Base-by-base conservation (phyloP, 2,888 invertebrate genomes). In the Ephialtes manifestator region DNA sequence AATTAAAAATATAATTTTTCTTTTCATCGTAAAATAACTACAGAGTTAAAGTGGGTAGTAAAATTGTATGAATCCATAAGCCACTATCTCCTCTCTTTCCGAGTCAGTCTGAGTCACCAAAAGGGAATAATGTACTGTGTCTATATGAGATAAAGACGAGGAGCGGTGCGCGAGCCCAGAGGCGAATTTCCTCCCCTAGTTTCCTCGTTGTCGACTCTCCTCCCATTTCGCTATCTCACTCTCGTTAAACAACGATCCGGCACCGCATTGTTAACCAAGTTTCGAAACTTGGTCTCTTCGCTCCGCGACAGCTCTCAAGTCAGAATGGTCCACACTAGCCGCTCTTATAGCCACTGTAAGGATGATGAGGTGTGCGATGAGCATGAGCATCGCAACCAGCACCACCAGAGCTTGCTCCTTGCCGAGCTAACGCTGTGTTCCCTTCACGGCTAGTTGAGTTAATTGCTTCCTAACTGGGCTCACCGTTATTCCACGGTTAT, bases 381-480 rank as follows among this genome's bases (percentile, higher is more conserved):
- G 48, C 78, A 75, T 71, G 51, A 65, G 65, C 35, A 51, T 51
- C 74, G 55, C 31, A 67, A 67, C 65, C 15, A 39, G 39, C 65
- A 11, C n/a, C 39, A 31, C 31, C 35, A 18, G 31, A n/a, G 15
- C 39, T 10, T 0, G 4, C 31, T 53, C 35, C 39, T 39, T 39
- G 28, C 60, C 11, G 5, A 15, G 31, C n/a, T n/a, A 35, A 20
- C 43, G 48, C 63, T 51, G 63, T 43, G 65, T 71, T 75, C 53
- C 28, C 79, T 80, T 76, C 75, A 76, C 60, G 82, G 78, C 75
- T 76, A 79, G 81, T 76, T 79, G 75, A 75, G 70, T 74, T 85
- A 85, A 85, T 85, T 85, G 75, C 84, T 85, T 77, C 81, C 84
- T 79, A 81, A 81, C 78, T 65, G 46, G 53, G 28, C 48, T 60